Base-by-base conservation (phyloP, 2,888 invertebrate species). In the Tanytarsus gracilentus region DNA sequence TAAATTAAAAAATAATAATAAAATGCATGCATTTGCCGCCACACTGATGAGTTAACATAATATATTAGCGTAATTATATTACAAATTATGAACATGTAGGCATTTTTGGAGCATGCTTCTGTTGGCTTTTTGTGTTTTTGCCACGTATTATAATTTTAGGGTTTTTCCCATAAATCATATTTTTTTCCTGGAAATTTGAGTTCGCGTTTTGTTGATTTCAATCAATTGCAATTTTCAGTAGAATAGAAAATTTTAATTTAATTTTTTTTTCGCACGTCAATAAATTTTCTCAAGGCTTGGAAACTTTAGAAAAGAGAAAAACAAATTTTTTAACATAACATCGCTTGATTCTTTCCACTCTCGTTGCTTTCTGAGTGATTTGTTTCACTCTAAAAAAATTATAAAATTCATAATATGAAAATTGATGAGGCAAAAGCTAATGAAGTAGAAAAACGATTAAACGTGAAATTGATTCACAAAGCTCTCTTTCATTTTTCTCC, bases 21-120 rank as follows among this genome's bases (percentile, higher is more conserved):
- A 44, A 44, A 44, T 44, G 44, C 44, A 44, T 44, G 23, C 44
- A 44, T 23, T 44, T 40, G 16, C 18, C 18, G 18, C 23, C 18
- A 18, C 23, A 18, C 9, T 44, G 44, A 44, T 44, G 44, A 44
- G 18, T 44, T 44, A 44, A 44, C 23, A 44, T 44, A 44, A 49
- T 49, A 49, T 26, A 49, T 49, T 49, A 49, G 25, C 25, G 49
- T 49, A 49, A 49, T 49, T 49, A 49, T 49, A 26, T 49, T 49
- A 49, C 49, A 49, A 49, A 49, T 49, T 49, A 49, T 49, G 49
- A 49, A 49, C 16, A 49, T 49, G 44, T 44, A 44, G 44, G 44
- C 44, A 44, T 18, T 9, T 18, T 40, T 44, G 16, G 11, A 18
- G 44, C 23, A 23, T 23, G 18, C 21, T 11, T 33, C n/a, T 33